Conservation (phyloP, 1,140 invertebrate species). For the Phymorhynchus buccinoides region DNA sequence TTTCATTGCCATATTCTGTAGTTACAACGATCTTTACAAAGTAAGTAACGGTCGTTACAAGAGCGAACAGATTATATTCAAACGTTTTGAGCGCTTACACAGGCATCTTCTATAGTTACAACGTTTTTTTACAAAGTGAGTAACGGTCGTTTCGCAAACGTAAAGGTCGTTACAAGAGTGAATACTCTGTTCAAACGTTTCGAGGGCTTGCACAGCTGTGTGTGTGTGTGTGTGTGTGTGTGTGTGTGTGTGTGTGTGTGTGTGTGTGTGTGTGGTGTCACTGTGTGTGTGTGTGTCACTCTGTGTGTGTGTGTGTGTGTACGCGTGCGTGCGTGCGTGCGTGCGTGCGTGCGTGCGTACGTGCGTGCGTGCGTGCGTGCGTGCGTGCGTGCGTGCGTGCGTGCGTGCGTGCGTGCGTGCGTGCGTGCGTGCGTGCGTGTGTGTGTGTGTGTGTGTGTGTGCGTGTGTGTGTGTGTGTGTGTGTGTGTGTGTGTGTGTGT, state of each 20-base stretch:
- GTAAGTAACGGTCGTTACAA: too few relatives aligned
- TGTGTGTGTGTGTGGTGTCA: too few relatives aligned
- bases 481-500: not conserved
- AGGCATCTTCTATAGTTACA: too few relatives aligned
- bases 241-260: not conserved
- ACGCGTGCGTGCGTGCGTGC: constrained; percentile 9
- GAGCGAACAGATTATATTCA: too few relatives aligned
- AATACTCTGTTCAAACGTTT: too few relatives aligned
- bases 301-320: constrained; percentile 24
- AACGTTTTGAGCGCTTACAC: too few relatives aligned
- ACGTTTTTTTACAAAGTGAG: too few relatives aligned
- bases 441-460: not conserved
- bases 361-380: not conserved
- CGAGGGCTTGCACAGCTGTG: too few relatives aligned
- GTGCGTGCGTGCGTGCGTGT: not conserved
- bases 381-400: constrained; percentile 2
- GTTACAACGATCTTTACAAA: too few relatives aligned
- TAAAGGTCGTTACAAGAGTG: too few relatives aligned
- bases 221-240: not conserved
- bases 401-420: not conserved
- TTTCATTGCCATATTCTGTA: too few relatives aligned
- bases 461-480: not conserved
- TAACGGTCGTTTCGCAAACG: too few relatives aligned
- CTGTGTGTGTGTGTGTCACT: not conserved
- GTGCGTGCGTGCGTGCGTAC: not conserved